Percentiles rank a stretch among this genome's conserved stretches.
Evolutionary conservation across 2,797 vertebrate species (phyloP).

Genomic region (Catostomus latipinnis): DNA sequence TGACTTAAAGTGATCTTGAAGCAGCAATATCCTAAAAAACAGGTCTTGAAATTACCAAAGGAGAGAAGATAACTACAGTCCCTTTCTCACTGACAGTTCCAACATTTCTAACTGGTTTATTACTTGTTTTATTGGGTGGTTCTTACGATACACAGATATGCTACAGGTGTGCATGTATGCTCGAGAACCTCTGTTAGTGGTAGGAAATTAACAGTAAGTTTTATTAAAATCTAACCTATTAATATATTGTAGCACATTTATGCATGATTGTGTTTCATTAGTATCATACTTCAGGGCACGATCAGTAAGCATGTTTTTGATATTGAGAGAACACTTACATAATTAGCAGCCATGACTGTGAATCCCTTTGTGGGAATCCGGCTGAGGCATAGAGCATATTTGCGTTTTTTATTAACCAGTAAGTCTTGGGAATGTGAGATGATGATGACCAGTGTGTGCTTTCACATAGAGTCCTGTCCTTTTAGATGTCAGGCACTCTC

Average conservation of each 20-base stretch:
- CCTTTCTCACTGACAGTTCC: not conserved
- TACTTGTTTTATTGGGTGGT: not conserved
- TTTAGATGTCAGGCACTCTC: constrained; percentile 25
- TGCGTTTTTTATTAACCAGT: not conserved
- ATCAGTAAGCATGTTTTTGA: not conserved
- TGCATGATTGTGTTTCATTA: constrained; percentile 39
- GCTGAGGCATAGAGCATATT: not conserved
- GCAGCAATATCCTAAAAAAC: not conserved
- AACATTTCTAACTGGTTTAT: not conserved
- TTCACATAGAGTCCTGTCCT: constrained; percentile 28
- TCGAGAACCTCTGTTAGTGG: not conserved
- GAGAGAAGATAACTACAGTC: not conserved
- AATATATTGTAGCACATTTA: constrained; percentile 22
- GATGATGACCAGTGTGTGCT: constrained; percentile 22
- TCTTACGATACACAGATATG: not conserved
- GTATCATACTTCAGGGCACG: constrained; percentile 14
- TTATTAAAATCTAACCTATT: not conserved
- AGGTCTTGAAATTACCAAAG: constrained; percentile 7
- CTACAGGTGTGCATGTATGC: not conserved
- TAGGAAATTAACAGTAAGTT: constrained; percentile 3
- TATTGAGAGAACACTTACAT: constrained; percentile 20
- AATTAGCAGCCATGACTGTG: constrained; percentile 8
- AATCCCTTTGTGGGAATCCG: constrained; percentile 28
- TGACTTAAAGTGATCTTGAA: constrained; percentile 10
- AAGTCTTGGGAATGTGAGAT: constrained; percentile 6